Conservation (phyloP, 2,888 invertebrate genomes). For the Eilema caniola region DNA sequence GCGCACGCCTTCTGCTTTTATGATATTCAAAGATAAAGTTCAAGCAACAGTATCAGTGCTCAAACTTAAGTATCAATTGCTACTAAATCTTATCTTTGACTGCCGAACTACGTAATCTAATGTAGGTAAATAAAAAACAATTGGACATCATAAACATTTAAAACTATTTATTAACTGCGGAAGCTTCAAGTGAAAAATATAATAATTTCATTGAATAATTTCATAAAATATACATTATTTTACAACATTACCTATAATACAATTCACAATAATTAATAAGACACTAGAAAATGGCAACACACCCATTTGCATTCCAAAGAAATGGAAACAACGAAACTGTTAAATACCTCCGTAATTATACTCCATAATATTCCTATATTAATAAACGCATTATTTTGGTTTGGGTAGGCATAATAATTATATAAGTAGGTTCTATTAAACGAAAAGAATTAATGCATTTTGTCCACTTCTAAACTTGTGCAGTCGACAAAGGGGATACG, state of each 20-base stretch:
- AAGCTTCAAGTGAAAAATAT: constrained; percentile 55
- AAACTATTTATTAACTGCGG: constrained; percentile 49
- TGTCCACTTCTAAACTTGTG: background rate
- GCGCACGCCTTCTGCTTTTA: background rate
- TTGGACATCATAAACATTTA: constrained; percentile 25
- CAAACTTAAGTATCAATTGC: background rate
- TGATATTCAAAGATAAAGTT: background rate
- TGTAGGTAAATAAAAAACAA: constrained; percentile 13
- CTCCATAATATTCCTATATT: background rate
- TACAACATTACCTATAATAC: constrained; percentile 49
- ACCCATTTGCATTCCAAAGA: constrained; percentile 36
- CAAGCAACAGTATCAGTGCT: background rate
- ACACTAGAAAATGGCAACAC: constrained; percentile 45
- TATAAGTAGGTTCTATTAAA: background rate
- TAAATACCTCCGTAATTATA: background rate
- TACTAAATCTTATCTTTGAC: background rate
- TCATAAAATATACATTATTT: constrained; percentile 63
- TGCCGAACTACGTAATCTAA: background rate
- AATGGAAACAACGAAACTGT: constrained; percentile 8
- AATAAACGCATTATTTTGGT: constrained; percentile 15
- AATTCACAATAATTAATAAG: constrained; percentile 41
- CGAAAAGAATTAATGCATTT: too few relatives aligned
- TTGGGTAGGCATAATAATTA: background rate
- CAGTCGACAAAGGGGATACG: too few relatives aligned
- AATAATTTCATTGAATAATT: constrained; percentile 53